Evolutionary conservation across 2,888 invertebrate species (phyloP).

Genomic region (Cephus runcator): DNA sequence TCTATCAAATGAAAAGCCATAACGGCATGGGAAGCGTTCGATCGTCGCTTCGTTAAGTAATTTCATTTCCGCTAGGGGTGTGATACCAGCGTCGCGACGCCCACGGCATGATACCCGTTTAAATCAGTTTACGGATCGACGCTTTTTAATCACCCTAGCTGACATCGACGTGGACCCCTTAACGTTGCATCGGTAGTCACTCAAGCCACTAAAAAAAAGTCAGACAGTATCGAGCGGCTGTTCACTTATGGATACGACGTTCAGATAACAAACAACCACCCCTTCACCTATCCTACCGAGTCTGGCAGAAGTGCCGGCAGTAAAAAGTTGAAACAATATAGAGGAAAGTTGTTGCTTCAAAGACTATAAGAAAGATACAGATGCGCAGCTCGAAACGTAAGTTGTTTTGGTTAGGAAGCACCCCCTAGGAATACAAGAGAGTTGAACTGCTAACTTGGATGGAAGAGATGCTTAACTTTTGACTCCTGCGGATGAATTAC

Average conservation of each 20-base stretch:
- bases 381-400: neutral
- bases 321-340: neutral
- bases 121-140: neutral
- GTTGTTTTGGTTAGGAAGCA: neutral
- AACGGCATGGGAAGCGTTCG: neutral
- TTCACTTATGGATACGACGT: neutral
- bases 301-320: neutral
- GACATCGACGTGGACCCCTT: neutral
- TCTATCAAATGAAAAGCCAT: neutral
- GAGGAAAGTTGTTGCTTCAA: neutral
- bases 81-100: neutral
- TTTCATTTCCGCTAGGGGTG: neutral
- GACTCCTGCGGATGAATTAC: neutral
- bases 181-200: neutral
- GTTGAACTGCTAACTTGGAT: neutral
- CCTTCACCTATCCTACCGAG: neutral
- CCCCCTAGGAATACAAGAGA: neutral
- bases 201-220: neutral
- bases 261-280: neutral
- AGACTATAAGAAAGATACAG: constrained; percentile 1
- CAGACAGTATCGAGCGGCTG: neutral
- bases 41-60: neutral
- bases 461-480: neutral
- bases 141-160: neutral
- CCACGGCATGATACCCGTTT: neutral